These are phyloP conservation scores for Oscheius sp. DNA, from an alignment of 2,888 invertebrate genomes.

Conservation along the genomic window DNA sequence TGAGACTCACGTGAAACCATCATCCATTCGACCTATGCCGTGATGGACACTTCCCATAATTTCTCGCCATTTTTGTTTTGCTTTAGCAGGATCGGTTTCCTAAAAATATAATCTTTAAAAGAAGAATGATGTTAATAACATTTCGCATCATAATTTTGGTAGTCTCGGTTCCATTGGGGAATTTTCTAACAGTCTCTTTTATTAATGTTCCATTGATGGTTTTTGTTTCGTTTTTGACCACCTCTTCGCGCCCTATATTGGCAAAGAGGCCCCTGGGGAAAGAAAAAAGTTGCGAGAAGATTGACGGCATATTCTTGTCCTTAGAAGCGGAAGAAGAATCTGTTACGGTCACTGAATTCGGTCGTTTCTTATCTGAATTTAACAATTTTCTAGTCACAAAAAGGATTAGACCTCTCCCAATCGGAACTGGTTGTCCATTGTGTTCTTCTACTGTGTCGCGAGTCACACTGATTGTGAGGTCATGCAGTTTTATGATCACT, in stretches of 20 bases:
- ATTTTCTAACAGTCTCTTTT: conserved; percentile 11
- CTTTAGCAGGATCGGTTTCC: conserved; percentile 14
- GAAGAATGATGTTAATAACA: background rate
- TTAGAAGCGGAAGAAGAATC: conserved; percentile 1
- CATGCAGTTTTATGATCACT: conserved; percentile 30
- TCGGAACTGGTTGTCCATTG: conserved; percentile 21
- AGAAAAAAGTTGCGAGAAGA: conserved; percentile 13
- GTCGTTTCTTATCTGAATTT: conserved; percentile 3
- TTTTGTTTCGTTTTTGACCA: conserved; percentile 8
- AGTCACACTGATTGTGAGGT: conserved; percentile 11
- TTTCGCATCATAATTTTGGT: background rate
- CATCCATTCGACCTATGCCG: conserved; percentile 11
- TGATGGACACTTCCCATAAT: background rate
- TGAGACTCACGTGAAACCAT: conserved; percentile 12
- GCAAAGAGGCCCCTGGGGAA: conserved; percentile 4
- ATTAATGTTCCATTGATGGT: conserved; percentile 8
- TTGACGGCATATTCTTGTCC: conserved; percentile 4
- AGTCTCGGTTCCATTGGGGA: conserved; percentile 15
- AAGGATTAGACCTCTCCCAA: conserved; percentile 14
- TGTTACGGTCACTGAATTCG: conserved; percentile 22
- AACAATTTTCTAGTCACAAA: background rate
- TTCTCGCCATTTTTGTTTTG: background rate
- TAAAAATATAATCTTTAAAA: background rate
- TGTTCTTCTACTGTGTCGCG: conserved; percentile 14
- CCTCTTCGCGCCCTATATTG: background rate